Percentiles rank a stretch among this genome's conserved stretches.
Evolutionary conservation across 1,140 invertebrate genomes (phyloP).

Genomic region (Apis cerana): DNA sequence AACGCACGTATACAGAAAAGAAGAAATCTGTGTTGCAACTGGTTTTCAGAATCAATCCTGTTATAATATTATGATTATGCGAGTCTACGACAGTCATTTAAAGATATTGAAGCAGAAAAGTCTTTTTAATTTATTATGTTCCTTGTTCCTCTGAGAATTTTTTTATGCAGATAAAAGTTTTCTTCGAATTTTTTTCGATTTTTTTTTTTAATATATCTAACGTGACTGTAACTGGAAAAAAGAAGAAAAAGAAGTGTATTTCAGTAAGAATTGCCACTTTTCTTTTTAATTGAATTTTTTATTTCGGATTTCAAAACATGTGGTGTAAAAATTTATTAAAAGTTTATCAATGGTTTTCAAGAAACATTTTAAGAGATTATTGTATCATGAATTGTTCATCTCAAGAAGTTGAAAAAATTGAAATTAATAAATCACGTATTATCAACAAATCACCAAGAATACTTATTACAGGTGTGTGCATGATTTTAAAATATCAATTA

Average conservation of each 20-base stretch:
- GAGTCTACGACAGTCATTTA: conserved; percentile 62
- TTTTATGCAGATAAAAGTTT: neutral
- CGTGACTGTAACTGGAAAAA: neutral
- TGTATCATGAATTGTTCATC: neutral
- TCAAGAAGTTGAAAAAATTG: neutral
- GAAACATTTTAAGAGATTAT: conserved; percentile 27
- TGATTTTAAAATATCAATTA: neutral
- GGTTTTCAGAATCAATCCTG: conserved; percentile 67
- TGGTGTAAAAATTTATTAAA: conserved; percentile 36
- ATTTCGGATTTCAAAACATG: conserved; percentile 38
- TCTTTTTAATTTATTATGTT: conserved; percentile 2
- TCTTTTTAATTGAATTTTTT: neutral
- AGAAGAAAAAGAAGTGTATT: neutral
- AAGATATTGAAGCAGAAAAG: conserved; percentile 46
- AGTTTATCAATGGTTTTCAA: conserved; percentile 8
- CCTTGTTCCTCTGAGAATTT: neutral
- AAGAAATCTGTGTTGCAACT: conserved; percentile 58
- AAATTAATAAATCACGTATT: neutral
- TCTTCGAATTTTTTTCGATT: neutral
- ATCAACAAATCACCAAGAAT: conserved; percentile 72
- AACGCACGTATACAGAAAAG: conserved; percentile 17
- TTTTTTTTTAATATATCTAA: neutral
- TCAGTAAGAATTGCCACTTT: neutral
- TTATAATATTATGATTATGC: conserved; percentile 64
- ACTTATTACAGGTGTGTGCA: conserved; percentile 76